Evolutionary conservation across 2,888 invertebrate genomes (phyloP).

Genomic region (Beris morrisii): DNA sequence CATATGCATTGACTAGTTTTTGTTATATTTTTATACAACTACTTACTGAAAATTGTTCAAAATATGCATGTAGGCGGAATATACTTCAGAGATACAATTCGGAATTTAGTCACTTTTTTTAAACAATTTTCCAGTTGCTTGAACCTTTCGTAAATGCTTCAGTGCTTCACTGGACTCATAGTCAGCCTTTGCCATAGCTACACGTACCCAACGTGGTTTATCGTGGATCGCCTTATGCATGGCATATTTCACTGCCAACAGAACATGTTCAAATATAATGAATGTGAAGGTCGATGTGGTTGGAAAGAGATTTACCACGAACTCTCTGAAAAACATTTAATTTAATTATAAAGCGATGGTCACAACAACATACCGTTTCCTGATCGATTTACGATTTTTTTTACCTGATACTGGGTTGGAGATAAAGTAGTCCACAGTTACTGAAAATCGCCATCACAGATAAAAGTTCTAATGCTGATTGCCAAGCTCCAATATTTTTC

Average conservation of each 20-base stretch:
- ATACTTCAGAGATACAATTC: no score
- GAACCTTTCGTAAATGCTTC: slow-evolving; percentile 50
- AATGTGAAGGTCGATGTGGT: slow-evolving; percentile 58
- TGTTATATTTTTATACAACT: no score
- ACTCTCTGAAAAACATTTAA: slow-evolving; percentile 45
- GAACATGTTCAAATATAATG: slow-evolving; percentile 69
- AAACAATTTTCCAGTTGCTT: slow-evolving; percentile 12
- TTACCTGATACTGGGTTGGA: slow-evolving; percentile 65
- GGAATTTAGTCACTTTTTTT: neutral
- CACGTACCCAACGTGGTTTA: slow-evolving; percentile 68
- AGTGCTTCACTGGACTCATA: slow-evolving; percentile 66
- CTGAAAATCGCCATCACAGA: slow-evolving; percentile 73
- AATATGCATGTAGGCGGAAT: no score
- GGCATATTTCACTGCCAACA: slow-evolving; percentile 65
- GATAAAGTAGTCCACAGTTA: slow-evolving; percentile 71
- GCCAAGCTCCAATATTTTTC: slow-evolving; percentile 77
- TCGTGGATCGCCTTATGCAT: slow-evolving; percentile 71
- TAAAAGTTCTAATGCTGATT: slow-evolving; percentile 60
- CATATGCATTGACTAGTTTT: no score
- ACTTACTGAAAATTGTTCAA: no score
- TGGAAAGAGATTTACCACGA: slow-evolving; percentile 50
- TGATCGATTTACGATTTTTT: slow-evolving; percentile 11
- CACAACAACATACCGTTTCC: neutral
- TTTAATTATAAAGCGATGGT: neutral
- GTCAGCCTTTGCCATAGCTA: slow-evolving; percentile 64